phyloP scores from a whole-genome alignment of 1,140 invertebrate species.

The Bombus turneri region DNA sequence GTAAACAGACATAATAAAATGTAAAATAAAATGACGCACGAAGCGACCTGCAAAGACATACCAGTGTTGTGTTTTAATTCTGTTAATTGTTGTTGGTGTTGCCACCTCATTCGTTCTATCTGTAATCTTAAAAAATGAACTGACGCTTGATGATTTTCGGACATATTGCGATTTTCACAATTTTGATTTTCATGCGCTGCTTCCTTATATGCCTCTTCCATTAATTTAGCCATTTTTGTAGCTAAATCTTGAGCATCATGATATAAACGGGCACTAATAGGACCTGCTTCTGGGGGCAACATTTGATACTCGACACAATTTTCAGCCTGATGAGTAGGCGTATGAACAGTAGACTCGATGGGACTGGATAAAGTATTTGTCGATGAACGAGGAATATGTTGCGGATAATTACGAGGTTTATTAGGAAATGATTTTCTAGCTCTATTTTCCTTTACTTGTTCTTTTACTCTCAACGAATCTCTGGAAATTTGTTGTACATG shows the following conservation, averaged over 20 bases:
- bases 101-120: constrained; percentile 86
- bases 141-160: constrained; percentile 81
- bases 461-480: background rate
- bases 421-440: constrained; percentile 76
- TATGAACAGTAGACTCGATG: constrained; percentile 68
- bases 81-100: constrained; percentile 85
- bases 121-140: constrained; percentile 85
- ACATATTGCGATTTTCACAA: constrained; percentile 61
- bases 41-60: constrained; percentile 48
- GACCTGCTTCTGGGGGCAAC: constrained; percentile 80
- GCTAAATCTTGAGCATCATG: constrained; percentile 74
- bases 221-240: constrained; percentile 75
- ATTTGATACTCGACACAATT: constrained; percentile 65
- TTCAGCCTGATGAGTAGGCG: constrained; percentile 43
- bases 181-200: constrained; percentile 69
- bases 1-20: background rate
- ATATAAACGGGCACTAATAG: constrained; percentile 79
- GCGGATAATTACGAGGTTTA: constrained; percentile 58
- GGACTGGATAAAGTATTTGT: constrained; percentile 26
- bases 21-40: constrained; percentile 23
- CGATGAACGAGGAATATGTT: constrained; percentile 15
- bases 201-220: constrained; percentile 77
- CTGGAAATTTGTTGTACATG: background rate
- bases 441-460: constrained; percentile 66
- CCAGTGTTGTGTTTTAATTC: constrained; percentile 86